A percentile compares a stretch with the other conserved stretches of the same genome.
Evolutionary conservation across 2,113 vertebrate species (phyloP).

Genomic region (Pseudolaguvia tuberculata): DNA sequence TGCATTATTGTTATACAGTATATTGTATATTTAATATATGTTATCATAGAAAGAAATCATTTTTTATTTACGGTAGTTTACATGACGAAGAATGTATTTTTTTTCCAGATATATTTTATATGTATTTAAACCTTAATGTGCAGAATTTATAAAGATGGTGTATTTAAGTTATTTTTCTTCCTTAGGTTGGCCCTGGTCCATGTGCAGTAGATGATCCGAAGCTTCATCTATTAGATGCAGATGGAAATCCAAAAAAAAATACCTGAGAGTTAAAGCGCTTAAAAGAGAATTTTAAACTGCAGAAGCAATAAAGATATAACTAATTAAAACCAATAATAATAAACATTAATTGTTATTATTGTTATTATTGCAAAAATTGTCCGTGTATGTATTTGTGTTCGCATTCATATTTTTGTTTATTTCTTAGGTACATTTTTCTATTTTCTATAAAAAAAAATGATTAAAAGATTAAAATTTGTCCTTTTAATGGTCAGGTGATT

Average conservation of each 20-base stretch:
- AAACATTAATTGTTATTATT: not conserved
- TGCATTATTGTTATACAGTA: too few relatives aligned
- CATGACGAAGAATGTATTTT: too few relatives aligned
- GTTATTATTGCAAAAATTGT: not conserved
- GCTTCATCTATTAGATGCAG: slow-evolving; percentile 67
- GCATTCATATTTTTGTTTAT: not conserved
- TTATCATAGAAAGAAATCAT: too few relatives aligned
- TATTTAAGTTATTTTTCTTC: not conserved
- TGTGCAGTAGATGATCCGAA: slow-evolving; percentile 58
- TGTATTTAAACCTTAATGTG: too few relatives aligned
- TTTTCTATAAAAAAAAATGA: not conserved
- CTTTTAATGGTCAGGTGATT: not conserved
- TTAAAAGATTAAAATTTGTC: slow-evolving; percentile 1
- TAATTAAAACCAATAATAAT: not conserved
- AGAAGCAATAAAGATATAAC: not conserved
- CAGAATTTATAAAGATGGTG: too few relatives aligned
- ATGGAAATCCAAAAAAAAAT: slow-evolving; percentile 61
- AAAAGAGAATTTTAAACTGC: not conserved
- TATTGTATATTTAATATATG: too few relatives aligned
- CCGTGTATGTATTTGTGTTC: too few relatives aligned
- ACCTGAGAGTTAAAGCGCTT: slow-evolving; percentile 48
- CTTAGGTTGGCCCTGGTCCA: slow-evolving; percentile 75
- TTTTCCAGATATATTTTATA: too few relatives aligned
- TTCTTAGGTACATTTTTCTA: slow-evolving; percentile 7
- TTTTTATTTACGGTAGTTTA: too few relatives aligned